A percentile compares a stretch with the other conserved stretches of the same genome.
Conservation (phyloP, 2,113 vertebrate genomes). For the Heptranchias perlo region DNA sequence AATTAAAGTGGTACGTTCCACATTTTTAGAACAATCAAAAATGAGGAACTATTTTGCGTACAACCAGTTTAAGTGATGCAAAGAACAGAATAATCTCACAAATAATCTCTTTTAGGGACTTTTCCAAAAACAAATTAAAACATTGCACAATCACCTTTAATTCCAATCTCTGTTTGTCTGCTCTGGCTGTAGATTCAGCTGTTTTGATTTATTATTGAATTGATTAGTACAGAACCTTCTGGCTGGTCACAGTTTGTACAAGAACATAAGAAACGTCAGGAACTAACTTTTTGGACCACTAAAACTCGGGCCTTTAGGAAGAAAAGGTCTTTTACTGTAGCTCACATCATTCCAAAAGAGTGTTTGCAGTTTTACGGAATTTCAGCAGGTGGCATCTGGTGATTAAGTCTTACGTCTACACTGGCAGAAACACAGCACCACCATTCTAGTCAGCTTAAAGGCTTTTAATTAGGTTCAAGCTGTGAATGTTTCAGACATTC, state of each 20-base stretch:
- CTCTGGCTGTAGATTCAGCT: background rate
- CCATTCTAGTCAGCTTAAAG: background rate
- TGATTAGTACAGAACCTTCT: background rate
- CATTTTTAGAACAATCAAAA: too few relatives aligned
- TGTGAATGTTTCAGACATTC: background rate
- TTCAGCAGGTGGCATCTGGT: constrained; percentile 16
- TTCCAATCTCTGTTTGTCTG: background rate
- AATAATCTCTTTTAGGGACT: background rate
- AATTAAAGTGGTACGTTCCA: too few relatives aligned
- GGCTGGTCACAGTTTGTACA: background rate
- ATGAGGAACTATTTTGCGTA: too few relatives aligned
- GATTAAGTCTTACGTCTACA: background rate
- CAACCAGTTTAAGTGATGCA: too few relatives aligned
- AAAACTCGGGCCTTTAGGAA: background rate
- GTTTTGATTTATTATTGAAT: background rate
- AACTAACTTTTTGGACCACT: background rate
- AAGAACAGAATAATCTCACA: too few relatives aligned
- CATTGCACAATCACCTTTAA: background rate
- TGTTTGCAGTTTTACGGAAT: constrained; percentile 2
- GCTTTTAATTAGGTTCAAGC: background rate
- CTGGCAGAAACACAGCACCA: background rate
- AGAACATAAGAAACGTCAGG: background rate
- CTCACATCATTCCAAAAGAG: background rate
- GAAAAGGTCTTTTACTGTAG: background rate
- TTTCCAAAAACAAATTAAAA: background rate